Evolutionary conservation across 2,113 vertebrate species (phyloP), one percentile per base, ranked within the genome.

Genomic region (Dermatemys mawii): DNA sequence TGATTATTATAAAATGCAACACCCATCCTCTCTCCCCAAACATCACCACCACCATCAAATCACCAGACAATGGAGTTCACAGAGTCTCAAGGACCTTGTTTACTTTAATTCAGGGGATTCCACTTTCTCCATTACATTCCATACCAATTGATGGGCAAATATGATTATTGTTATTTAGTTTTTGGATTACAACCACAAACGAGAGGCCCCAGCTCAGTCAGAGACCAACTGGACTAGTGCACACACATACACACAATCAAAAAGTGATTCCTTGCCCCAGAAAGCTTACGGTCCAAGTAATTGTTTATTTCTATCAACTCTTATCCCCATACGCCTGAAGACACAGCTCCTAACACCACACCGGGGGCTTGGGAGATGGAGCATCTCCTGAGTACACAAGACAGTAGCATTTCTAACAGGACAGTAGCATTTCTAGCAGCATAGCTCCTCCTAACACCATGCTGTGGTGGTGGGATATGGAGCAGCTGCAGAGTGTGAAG

Each of bases 1-100:
- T 1, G 2, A 70, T 60, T 96, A 86, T 86, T 97, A 1, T 81
- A 67, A 88, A 90, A 90, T 63, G 95, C 38, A 67, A 38, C 92
- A 83, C 24, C 29, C 21, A 14, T 93, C 80, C 94, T 89, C 27
- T 60, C 5, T 32, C 55, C 57, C 84, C 73, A 93, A 11, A n/a
- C 53, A 90, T 91, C 51, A 22, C 16, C 41, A 48, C 0, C 0
- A 87, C 50, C 76, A 95, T 9, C 21, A 73, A 88, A 93, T 79
- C 84, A 86, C 46, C 84, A 94, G 84, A 17, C n/a, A 46, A 22
- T 57, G 80, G 49, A 89, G 78, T 46, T 0, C 0, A 84, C 57
- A 49, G 78, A 75, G 84, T 46, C 63, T 75, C 81, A 89, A 89
- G 81, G 57, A 44, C 32, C 57, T 32, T 51, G 51, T 35, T 84